phyloP scores from a whole-genome alignment of 1,140 invertebrate genomes.

The Saccostrea echinata region DNA sequence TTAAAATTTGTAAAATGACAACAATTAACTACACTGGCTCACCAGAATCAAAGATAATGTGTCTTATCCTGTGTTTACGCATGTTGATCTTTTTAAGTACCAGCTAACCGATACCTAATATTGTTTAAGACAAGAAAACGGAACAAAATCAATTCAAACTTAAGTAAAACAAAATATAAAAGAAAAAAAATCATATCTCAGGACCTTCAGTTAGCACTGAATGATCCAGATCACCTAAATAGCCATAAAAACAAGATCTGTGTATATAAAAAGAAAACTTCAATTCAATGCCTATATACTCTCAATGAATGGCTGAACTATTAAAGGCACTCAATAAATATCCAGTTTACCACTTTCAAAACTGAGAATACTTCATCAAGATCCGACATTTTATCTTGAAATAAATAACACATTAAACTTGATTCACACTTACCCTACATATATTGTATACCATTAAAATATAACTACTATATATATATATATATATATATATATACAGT shows the following conservation, averaged over 20 bases:
- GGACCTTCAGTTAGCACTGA: too few relatives aligned
- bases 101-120: not conserved
- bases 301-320: too few relatives aligned
- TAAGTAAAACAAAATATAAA: not conserved
- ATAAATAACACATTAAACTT: not conserved
- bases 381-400: not conserved
- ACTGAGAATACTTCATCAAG: too few relatives aligned
- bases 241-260: too few relatives aligned
- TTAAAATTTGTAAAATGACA: slow-evolving; percentile 17
- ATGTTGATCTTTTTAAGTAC: not conserved
- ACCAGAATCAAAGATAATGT: not conserved
- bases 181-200: not conserved
- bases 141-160: not conserved
- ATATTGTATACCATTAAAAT: not conserved
- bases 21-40: not conserved
- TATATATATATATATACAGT: not conserved
- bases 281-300: too few relatives aligned
- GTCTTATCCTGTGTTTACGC: not conserved
- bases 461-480: not conserved
- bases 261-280: too few relatives aligned
- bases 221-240: too few relatives aligned
- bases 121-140: not conserved
- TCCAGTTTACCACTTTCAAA: too few relatives aligned
- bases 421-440: not conserved
- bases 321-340: too few relatives aligned